Evolutionary conservation across 2,888 invertebrate species (phyloP).

Genomic region (Drosophila quinaria): DNA sequence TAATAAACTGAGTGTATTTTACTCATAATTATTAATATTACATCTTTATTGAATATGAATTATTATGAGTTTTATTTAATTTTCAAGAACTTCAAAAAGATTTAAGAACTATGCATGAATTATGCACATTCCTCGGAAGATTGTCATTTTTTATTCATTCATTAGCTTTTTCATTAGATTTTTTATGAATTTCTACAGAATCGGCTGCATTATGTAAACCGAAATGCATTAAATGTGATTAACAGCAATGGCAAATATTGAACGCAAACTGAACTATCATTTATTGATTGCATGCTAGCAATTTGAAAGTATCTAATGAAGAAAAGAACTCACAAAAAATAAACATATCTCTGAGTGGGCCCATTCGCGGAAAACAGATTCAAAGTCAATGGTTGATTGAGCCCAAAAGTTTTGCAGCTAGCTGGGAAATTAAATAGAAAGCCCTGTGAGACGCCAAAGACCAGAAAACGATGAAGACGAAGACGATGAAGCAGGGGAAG

Average conservation of each 20-base stretch:
- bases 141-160: too few species aligned
- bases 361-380: constrained; percentile 21
- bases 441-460: constrained; percentile 57
- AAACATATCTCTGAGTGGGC: constrained; percentile 5
- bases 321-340: constrained; percentile 9
- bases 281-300: constrained; percentile 70
- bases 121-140: too few species aligned
- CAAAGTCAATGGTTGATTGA: constrained; percentile 61
- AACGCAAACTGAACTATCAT: constrained; percentile 41
- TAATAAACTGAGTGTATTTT: too few species aligned
- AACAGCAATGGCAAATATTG: constrained; percentile 32
- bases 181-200: not conserved
- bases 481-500: constrained; percentile 9
- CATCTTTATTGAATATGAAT: too few species aligned
- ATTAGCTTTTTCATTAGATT: too few species aligned
- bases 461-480: constrained; percentile 11
- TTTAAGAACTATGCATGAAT: too few species aligned
- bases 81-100: too few species aligned
- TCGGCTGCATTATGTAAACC: constrained; percentile 41
- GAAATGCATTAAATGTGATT: constrained; percentile 61
- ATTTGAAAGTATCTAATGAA: constrained; percentile 45
- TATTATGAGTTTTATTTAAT: too few species aligned
- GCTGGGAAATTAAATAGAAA: constrained; percentile 80
- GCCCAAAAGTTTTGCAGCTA: constrained; percentile 54
- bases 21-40: too few species aligned